These are phyloP conservation scores for Macropus fuliginosus DNA, from an alignment of 2,797 vertebrate genomes.

Conservation along the genomic window DNA sequence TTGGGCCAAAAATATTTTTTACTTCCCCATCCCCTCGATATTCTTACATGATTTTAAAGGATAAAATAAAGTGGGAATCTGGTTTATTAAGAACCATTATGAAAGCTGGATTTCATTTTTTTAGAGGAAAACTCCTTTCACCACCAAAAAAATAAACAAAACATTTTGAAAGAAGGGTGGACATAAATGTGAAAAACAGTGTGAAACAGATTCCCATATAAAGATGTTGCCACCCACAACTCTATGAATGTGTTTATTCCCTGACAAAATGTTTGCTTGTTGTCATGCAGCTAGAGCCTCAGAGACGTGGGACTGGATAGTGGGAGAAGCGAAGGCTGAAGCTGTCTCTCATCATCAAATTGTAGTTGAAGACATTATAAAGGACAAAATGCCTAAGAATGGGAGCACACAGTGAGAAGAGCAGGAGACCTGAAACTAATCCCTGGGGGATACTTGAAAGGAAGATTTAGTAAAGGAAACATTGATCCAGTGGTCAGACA, in stretches of 20 bases:
- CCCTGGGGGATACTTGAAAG: neutral
- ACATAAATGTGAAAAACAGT: slow-evolving; percentile 11
- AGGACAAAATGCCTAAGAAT: neutral
- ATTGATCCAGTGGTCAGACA: neutral
- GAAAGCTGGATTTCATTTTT: neutral
- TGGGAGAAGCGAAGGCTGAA: neutral
- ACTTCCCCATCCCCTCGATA: neutral
- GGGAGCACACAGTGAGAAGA: neutral
- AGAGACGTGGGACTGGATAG: neutral
- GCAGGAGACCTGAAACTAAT: neutral
- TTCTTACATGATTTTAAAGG: neutral
- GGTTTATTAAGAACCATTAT: neutral
- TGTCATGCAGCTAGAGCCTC: slow-evolving; percentile 7
- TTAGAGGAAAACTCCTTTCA: slow-evolving; percentile 1
- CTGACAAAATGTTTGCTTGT: slow-evolving; percentile 10
- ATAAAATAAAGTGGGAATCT: neutral
- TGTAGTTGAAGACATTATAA: neutral
- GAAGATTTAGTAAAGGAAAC: neutral
- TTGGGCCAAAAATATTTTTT: neutral
- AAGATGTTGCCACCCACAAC: slow-evolving; percentile 9
- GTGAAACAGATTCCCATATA: slow-evolving; percentile 10
- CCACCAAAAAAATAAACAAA: slow-evolving; percentile 10
- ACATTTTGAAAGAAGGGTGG: slow-evolving; percentile 10
- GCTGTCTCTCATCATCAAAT: neutral
- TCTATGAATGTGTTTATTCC: slow-evolving; percentile 8